A percentile compares a stretch with the other conserved stretches of the same genome.
Evolutionary conservation across 1,140 invertebrate genomes (phyloP).

Genomic region (Drosophila kepulauana): DNA sequence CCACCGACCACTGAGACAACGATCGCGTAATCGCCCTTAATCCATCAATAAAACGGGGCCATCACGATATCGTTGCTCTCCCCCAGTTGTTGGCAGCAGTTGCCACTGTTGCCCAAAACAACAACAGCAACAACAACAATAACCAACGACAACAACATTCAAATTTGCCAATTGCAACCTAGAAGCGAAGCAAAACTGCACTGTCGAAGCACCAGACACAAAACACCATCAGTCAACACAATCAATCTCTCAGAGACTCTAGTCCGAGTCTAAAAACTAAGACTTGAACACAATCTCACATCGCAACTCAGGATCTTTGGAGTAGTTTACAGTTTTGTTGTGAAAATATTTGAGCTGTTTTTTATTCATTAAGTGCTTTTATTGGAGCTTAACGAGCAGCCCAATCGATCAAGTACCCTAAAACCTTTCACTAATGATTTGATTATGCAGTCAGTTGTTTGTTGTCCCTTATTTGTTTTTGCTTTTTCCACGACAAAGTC

Average conservation of each 20-base stretch:
- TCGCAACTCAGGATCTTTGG: constrained; percentile 24
- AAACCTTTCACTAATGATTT: constrained; percentile 83
- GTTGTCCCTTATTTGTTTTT: neutral
- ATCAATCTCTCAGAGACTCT: constrained; percentile 58
- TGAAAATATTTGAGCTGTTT: constrained; percentile 78
- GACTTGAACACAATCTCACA: neutral
- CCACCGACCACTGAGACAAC: constrained; percentile 72
- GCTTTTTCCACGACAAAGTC: neutral
- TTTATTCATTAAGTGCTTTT: constrained; percentile 75
- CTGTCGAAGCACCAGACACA: constrained; percentile 11
- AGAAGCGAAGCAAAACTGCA: constrained; percentile 23
- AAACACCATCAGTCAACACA: constrained; percentile 80
- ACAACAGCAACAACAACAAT: constrained; percentile 27
- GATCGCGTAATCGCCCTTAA: constrained; percentile 84
- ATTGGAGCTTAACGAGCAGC: constrained; percentile 71
- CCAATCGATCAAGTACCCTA: constrained; percentile 80
- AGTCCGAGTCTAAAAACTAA: neutral
- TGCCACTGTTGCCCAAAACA: constrained; percentile 66
- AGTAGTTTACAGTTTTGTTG: constrained; percentile 54
- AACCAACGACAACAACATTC: constrained; percentile 55
- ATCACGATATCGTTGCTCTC: constrained; percentile 76
- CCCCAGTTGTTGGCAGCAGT: constrained; percentile 46
- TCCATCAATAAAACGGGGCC: constrained; percentile 84
- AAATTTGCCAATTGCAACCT: constrained; percentile 73
- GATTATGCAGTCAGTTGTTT: constrained; percentile 61